These are phyloP conservation scores for Aptenodytes patagonicus DNA, from an alignment of 2,113 vertebrate species.

Conservation along the genomic window DNA sequence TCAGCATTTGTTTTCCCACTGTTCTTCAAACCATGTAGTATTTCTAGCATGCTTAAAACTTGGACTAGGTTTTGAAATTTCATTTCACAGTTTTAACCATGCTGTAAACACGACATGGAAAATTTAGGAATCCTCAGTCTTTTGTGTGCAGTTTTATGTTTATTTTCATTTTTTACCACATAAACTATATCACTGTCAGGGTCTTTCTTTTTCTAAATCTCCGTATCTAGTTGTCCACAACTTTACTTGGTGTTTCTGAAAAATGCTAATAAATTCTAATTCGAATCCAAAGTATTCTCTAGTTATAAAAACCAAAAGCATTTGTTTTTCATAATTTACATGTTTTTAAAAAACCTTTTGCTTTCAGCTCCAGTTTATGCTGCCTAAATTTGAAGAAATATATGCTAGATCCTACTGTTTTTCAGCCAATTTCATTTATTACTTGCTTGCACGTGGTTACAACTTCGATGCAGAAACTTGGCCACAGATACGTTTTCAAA, in stretches of 20 bases:
- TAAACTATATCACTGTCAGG: neutral
- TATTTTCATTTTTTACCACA: neutral
- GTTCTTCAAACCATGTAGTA: neutral
- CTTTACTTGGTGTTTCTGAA: neutral
- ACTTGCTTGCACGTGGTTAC: conserved; percentile 85
- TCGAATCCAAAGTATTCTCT: neutral
- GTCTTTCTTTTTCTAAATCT: neutral
- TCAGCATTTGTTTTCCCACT: neutral
- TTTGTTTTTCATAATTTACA: neutral
- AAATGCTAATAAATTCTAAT: neutral
- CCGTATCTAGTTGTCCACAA: neutral
- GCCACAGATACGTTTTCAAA: conserved; percentile 84
- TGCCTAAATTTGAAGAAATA: conserved; percentile 63
- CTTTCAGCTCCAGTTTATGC: conserved; percentile 76
- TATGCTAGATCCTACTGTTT: conserved; percentile 87
- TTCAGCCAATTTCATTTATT: conserved; percentile 85
- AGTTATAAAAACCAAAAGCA: neutral
- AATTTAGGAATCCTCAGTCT: neutral
- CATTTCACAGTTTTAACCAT: neutral
- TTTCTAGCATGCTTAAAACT: neutral
- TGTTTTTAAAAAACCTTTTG: neutral
- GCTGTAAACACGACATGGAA: neutral
- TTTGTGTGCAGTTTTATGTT: neutral
- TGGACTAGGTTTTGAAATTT: neutral
- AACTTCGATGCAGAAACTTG: conserved; percentile 85